Evolutionary conservation across 1,140 invertebrate genomes (phyloP), one percentile per base, ranked within the genome.

Genomic region (Centruroides sculpturatus): DNA sequence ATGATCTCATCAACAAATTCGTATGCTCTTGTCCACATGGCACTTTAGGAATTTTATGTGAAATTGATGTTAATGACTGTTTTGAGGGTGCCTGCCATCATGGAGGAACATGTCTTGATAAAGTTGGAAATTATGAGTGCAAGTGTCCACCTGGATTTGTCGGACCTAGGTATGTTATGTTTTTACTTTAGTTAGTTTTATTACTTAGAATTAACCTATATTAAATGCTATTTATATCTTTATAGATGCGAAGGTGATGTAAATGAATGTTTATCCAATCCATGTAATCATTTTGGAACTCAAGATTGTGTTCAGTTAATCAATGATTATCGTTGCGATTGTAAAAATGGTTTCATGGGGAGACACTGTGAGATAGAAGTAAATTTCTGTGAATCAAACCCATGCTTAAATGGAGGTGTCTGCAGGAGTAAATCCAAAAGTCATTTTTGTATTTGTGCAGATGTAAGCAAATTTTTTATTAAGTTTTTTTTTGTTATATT

Each of bases 11-110:
- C 47, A 64, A 66, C 49, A 82, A 79, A 82, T 84, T 0, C 93
- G 63, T 83, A 9, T 97, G 93, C 71, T 91, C 89, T 0, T 98
- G 93, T 73, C 89, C 91, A 0, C 85, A 89, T 10, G 93, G 82
- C 55, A 94, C 91, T 7, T 70, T 88, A 4, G 93, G 93, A 8
- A 85, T 86, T 54, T 83, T 94, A 10, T 94, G 92, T 71, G 90
- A 94, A 69, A 83, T 92, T 49, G 93, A 94, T 69, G 81, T 86
- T 1, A 85, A 94, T 62, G 92, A 98, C 68, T 98, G 94, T 70
- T 81, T 82, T 10, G 78, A 83, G 8, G 85, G 85, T 48, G 84
- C 94, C 0, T 99, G 96, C 69, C 87, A 94, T 67, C 98, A 99
- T 72, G 94, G 93, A 57, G 95, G 93, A 3, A 92, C 86, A 0